phyloP scores from a whole-genome alignment of 2,113 vertebrate species.

The Ramphastos sulfuratus region DNA sequence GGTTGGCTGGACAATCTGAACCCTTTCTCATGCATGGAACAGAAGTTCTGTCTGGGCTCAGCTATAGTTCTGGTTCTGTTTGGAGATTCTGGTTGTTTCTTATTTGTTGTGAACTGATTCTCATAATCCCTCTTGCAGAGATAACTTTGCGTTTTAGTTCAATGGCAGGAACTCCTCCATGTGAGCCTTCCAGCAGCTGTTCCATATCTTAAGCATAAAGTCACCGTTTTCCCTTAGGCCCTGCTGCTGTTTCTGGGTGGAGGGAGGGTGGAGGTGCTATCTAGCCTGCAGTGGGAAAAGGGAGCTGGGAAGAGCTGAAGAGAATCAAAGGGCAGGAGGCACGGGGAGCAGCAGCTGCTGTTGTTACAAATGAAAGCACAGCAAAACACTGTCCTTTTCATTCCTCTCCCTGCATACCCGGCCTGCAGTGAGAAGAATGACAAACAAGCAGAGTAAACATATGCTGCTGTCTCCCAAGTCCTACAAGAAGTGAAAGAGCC shows the following conservation, averaged over 20 bases:
- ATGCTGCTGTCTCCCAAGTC: neutral
- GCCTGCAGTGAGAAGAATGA: neutral
- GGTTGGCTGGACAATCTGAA: neutral
- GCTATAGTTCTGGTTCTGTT: neutral
- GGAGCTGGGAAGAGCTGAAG: neutral
- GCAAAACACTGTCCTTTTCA: neutral
- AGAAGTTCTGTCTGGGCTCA: neutral
- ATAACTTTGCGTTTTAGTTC: neutral
- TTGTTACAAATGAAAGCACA: neutral
- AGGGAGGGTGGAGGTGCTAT: neutral
- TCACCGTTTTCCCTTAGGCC: conserved; percentile 25
- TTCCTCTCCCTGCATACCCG: neutral
- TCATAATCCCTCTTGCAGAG: neutral
- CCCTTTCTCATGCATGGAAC: neutral
- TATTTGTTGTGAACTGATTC: neutral
- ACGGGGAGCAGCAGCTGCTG: conserved; percentile 29
- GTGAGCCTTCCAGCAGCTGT: conserved; percentile 35
- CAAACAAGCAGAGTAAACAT: neutral
- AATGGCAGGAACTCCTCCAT: neutral
- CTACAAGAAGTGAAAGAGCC: neutral
- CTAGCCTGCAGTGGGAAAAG: neutral
- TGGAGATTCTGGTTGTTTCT: neutral
- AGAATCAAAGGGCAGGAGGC: neutral
- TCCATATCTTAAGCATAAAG: conserved; percentile 38
- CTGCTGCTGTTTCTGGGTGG: neutral